Percentiles rank a stretch among this genome's conserved stretches.
Conservation (phyloP, 23 tunicate genomes). For the Ciona savignyi region DNA sequence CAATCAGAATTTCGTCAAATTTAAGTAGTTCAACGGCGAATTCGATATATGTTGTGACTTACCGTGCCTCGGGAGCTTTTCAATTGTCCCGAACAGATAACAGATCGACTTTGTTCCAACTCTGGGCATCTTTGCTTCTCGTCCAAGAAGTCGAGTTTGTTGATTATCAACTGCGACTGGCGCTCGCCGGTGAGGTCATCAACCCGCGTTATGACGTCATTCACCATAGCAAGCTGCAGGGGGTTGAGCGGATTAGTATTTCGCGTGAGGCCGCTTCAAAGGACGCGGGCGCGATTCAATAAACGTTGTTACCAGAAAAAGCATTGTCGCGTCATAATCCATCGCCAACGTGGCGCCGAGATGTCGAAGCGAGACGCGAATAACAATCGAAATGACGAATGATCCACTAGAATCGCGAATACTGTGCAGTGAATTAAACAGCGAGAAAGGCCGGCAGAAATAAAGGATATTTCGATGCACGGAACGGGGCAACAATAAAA, state of each 20-base stretch:
- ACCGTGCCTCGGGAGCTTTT: slow-evolving; percentile 84
- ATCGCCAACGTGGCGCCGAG: not conserved
- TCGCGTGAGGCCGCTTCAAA: too few relatives aligned
- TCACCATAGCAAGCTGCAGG: slow-evolving; percentile 51
- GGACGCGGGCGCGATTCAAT: too few relatives aligned
- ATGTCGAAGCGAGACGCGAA: not conserved
- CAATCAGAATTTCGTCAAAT: too few relatives aligned
- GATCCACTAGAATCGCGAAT: too few relatives aligned
- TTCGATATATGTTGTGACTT: slow-evolving; percentile 15
- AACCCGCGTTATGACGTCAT: slow-evolving; percentile 55
- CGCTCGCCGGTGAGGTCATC: slow-evolving; percentile 76
- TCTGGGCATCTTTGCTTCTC: slow-evolving; percentile 56
- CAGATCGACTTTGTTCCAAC: slow-evolving; percentile 48
- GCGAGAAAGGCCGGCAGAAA: too few relatives aligned
- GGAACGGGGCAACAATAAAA: too few relatives aligned
- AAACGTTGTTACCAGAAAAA: too few relatives aligned
- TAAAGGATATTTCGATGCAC: too few relatives aligned
- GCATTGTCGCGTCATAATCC: not conserved
- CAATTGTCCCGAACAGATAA: slow-evolving; percentile 73
- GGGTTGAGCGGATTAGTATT: not conserved
- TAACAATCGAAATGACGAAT: not conserved
- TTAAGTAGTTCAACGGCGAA: too few relatives aligned
- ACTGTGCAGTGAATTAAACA: too few relatives aligned
- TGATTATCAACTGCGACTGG: slow-evolving; percentile 51
- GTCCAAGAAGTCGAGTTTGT: slow-evolving; percentile 75